These are phyloP conservation scores for Tringa solitaria DNA, from an alignment of 2,113 vertebrate genomes.

Conservation along the genomic window DNA sequence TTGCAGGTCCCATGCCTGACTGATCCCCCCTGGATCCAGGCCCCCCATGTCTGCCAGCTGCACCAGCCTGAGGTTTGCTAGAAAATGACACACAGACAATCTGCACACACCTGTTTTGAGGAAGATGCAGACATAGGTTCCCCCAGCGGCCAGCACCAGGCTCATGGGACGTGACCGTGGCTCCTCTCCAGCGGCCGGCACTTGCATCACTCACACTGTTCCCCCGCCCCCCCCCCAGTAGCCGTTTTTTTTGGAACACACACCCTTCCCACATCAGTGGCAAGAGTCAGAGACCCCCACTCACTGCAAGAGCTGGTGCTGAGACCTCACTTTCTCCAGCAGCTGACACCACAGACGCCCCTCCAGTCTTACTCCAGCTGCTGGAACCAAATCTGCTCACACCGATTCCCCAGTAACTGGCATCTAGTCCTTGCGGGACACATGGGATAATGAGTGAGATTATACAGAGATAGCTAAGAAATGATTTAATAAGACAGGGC, in stretches of 20 bases:
- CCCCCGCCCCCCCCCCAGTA: neutral
- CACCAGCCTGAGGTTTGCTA: neutral
- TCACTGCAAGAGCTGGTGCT: neutral
- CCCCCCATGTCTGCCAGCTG: rapidly evolving
- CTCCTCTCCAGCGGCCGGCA: neutral
- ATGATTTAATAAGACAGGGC: neutral
- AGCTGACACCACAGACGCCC: neutral
- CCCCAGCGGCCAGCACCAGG: neutral
- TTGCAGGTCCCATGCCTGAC: neutral
- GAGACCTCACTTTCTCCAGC: neutral
- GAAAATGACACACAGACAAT: rapidly evolving
- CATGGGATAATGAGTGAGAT: neutral
- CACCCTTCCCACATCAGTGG: neutral
- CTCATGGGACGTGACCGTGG: no score
- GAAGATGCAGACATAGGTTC: neutral
- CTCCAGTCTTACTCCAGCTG: neutral
- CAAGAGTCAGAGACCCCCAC: neutral
- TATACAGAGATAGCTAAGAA: neutral
- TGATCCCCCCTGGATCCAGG: neutral
- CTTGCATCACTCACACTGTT: neutral
- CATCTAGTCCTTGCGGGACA: neutral
- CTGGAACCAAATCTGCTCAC: neutral
- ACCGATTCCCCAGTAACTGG: rapidly evolving
- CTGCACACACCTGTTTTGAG: rapidly evolving
- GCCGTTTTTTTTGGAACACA: neutral